Percentiles rank a stretch among this genome's conserved stretches.
phyloP scores from a whole-genome alignment of 2,888 invertebrate genomes.

The Agrilus mali region DNA sequence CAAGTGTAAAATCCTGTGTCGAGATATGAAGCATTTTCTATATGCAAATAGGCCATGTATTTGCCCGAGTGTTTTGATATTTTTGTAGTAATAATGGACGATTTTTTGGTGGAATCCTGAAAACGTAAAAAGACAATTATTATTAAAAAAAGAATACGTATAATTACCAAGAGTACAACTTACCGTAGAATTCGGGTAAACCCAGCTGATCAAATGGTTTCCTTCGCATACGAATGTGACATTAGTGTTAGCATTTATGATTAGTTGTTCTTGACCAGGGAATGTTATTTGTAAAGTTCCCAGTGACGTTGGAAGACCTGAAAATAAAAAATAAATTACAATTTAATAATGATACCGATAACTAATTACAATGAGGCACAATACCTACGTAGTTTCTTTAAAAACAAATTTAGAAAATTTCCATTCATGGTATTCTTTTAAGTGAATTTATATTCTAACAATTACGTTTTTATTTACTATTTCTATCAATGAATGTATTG shows the following conservation, averaged over 20 bases:
- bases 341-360: too few species aligned
- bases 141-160: constrained; percentile 1
- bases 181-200: constrained; percentile 12
- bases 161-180: constrained; percentile 1
- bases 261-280: constrained; percentile 26
- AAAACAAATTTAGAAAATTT: too few species aligned
- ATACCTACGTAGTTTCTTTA: too few species aligned
- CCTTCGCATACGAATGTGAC: constrained; percentile 36
- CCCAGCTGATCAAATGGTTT: constrained; percentile 33
- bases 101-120: constrained; percentile 9
- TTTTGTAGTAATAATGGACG: constrained; percentile 10
- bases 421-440: too few species aligned
- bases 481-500: too few species aligned
- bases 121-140: constrained; percentile 7
- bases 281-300: constrained; percentile 10
- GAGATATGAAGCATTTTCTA: constrained; percentile 23
- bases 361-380: too few species aligned
- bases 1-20: constrained; percentile 34
- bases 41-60: constrained; percentile 31
- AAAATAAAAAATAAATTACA: too few species aligned
- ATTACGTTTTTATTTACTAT: too few species aligned
- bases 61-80: constrained; percentile 14
- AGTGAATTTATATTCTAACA: too few species aligned
- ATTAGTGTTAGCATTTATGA: constrained; percentile 25
- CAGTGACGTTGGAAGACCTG: too few species aligned